Conservation (phyloP, 2,888 invertebrate species). For the Tipula lateralis region DNA sequence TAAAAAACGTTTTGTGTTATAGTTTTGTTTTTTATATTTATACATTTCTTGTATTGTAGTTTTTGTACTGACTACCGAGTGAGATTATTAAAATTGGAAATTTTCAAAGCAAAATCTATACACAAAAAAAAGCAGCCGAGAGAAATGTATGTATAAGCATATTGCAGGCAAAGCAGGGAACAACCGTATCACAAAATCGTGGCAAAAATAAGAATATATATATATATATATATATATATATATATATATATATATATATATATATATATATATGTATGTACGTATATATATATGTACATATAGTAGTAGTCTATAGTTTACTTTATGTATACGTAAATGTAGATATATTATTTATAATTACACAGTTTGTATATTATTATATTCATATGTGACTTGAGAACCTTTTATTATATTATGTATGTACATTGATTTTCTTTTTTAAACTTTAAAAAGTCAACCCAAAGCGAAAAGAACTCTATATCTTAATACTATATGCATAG, state of each 20-base stretch:
- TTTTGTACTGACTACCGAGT: conserved; percentile 6
- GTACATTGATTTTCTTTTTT: too few relatives aligned
- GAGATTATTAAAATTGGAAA: conserved; percentile 24
- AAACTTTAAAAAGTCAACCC: not conserved
- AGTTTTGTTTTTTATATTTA: not conserved
- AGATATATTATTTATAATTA: not conserved
- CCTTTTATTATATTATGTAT: not conserved
- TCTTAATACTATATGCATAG: not conserved
- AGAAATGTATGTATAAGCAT: not conserved
- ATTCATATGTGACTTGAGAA: not conserved
- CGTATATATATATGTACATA: not conserved
- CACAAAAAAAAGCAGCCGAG: not conserved
- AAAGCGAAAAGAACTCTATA: not conserved
- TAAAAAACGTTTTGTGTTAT: conserved; percentile 15
- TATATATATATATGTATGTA: too few relatives aligned
- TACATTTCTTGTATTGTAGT: conserved; percentile 3
- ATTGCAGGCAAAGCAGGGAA: not conserved
- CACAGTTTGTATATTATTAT: not conserved
- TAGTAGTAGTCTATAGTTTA: not conserved
- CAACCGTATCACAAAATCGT: conserved; percentile 19
- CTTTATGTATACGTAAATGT: not conserved
- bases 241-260: too few relatives aligned
- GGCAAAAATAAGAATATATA: not conserved
- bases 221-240: too few relatives aligned
- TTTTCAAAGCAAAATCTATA: not conserved